Base-by-base conservation (phyloP, 2,888 invertebrate species). In the Anagyrus pseudococci region DNA sequence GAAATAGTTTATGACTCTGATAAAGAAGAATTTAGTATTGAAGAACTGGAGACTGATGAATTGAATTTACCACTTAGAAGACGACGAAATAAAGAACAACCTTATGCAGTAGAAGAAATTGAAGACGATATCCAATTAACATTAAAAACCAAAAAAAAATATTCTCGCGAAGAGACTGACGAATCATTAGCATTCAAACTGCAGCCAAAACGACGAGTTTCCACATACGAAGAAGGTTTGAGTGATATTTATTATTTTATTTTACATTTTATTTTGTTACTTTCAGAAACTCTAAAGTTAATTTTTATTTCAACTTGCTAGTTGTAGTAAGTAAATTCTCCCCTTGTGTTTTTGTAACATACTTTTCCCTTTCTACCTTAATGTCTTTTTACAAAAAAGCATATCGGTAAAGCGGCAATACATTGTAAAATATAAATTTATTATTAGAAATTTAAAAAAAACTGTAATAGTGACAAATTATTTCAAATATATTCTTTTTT, bases 121-220 rank as follows among this genome's bases (percentile, higher is more conserved):
- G 81, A 83, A 64, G 85, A 85, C 66, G 82, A 81, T 47, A 80
- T 85, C 1, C 78, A 80, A 40, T 69, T 83, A 46, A 80, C 83
- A 55, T 64, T 82, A 26, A 78, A 77, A 67, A 74, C 81, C 33
- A 75, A 84, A 44, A 83, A 83, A 69, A 84, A 83, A 73, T 76
- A 76, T 62, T 81, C 82, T 59, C 75, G 77, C 47, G 76, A 79
- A 50, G 84, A 84, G 73, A 76, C 81, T 44, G 90, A 89, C 79
- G 89, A 89, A 73, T 86, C 88, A 13, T 81, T 92, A 22, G 89
- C 88, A 61, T 81, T 93, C 56, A 90, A 88, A 76, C 84, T 91
- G 71, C 89, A 89, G 71, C 84, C 85, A 69, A 91, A 88, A 80
- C 86, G 88, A 69, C 85, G 88, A 62, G 86, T 86, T 70, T 84